Evolutionary conservation across 2,888 invertebrate species (phyloP).

Genomic region (Scelioninae gen. 1): DNA sequence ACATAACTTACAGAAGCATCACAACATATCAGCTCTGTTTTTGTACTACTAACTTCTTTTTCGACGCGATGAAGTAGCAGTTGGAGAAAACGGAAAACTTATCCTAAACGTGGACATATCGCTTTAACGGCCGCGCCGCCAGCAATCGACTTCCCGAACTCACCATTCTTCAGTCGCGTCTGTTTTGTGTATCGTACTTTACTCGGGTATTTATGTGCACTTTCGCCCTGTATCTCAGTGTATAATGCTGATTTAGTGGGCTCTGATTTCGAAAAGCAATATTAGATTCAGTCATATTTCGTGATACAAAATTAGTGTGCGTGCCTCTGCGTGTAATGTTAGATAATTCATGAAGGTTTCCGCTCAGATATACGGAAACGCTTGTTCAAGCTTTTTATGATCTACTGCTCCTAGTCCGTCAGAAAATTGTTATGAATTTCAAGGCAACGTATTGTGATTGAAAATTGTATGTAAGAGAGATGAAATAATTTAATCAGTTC

Average conservation of each 20-base stretch:
- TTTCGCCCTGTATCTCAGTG: slow-evolving; percentile 49
- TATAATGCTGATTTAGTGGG: slow-evolving; percentile 59
- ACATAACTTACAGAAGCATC: slow-evolving; percentile 27
- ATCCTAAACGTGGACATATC: slow-evolving; percentile 55
- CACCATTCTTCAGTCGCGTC: slow-evolving; percentile 56
- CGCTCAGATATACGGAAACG: slow-evolving; percentile 14
- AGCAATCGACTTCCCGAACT: slow-evolving; percentile 56
- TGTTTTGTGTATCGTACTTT: slow-evolving; percentile 63
- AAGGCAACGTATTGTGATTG: background rate
- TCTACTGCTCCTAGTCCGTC: slow-evolving; percentile 2
- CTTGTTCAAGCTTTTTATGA: slow-evolving; percentile 29
- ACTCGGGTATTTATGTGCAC: slow-evolving; percentile 54
- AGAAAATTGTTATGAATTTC: slow-evolving; percentile 19
- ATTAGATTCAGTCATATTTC: slow-evolving; percentile 63
- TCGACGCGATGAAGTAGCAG: slow-evolving; percentile 38
- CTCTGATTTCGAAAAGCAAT: slow-evolving; percentile 63
- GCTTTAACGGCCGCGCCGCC: slow-evolving; percentile 53
- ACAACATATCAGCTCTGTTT: slow-evolving; percentile 41
- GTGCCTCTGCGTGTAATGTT: slow-evolving; percentile 40
- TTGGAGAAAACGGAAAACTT: slow-evolving; percentile 50
- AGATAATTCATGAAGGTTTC: slow-evolving; percentile 56
- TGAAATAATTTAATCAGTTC: too few relatives aligned
- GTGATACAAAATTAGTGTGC: slow-evolving; percentile 56
- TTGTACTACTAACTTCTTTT: slow-evolving; percentile 29
- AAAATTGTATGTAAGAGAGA: background rate